Conservation (phyloP, 1,140 invertebrate species). For the Drosophila lini region DNA sequence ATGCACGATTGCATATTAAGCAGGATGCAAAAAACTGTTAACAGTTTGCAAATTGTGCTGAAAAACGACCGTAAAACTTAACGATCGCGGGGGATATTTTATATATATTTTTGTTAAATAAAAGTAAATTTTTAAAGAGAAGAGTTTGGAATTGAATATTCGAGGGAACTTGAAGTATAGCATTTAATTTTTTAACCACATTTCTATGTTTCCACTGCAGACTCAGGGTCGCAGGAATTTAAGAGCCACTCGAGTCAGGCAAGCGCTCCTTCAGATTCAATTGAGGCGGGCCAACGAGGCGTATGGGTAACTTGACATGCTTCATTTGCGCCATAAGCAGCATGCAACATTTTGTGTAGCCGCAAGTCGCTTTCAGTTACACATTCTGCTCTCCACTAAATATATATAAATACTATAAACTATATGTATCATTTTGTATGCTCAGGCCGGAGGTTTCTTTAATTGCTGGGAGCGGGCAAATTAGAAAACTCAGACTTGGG, state of each 20-base stretch:
- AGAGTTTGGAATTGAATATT: background rate
- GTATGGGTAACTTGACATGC: slow-evolving; percentile 66
- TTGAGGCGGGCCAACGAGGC: slow-evolving; percentile 30
- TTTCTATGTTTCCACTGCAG: background rate
- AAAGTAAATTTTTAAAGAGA: background rate
- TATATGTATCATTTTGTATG: slow-evolving; percentile 32
- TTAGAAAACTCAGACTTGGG: slow-evolving; percentile 59
- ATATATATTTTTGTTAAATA: background rate
- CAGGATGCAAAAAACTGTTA: slow-evolving; percentile 10
- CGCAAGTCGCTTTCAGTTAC: slow-evolving; percentile 10
- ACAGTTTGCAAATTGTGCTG: slow-evolving; percentile 30
- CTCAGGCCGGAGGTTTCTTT: slow-evolving; percentile 50
- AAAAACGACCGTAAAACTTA: slow-evolving; percentile 1
- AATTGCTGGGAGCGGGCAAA: slow-evolving; percentile 63
- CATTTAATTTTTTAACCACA: background rate
- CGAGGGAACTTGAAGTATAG: background rate
- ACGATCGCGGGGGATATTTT: background rate
- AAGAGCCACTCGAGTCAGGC: slow-evolving; percentile 3
- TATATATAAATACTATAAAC: background rate
- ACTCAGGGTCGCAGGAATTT: slow-evolving; percentile 7
- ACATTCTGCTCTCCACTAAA: background rate
- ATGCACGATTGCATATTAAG: slow-evolving; percentile 33
- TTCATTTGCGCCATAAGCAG: slow-evolving; percentile 52
- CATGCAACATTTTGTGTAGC: slow-evolving; percentile 11
- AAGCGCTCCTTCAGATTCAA: slow-evolving; percentile 14